These are phyloP conservation scores for Siniperca scherzeri DNA, from an alignment of 2,797 vertebrate species.

Conservation along the genomic window DNA sequence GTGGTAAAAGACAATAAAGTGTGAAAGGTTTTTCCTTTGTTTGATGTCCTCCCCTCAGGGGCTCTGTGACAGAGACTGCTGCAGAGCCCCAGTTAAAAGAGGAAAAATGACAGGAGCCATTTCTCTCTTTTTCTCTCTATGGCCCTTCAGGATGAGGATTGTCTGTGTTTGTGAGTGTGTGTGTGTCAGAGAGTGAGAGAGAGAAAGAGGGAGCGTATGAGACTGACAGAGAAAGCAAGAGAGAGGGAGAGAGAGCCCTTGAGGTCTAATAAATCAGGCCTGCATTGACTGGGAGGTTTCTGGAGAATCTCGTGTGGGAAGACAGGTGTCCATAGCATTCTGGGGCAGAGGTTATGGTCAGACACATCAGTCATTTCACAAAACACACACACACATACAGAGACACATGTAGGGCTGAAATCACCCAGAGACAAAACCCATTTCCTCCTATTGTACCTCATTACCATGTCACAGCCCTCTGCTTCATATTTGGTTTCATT, in stretches of 20 bases:
- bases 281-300: conserved; percentile 69
- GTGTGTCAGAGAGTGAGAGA: conserved; percentile 37
- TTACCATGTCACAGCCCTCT: conserved; percentile 60
- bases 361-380: conserved; percentile 68
- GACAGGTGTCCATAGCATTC: conserved; percentile 82
- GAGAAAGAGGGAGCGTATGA: conserved; percentile 41
- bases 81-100: conserved; percentile 77
- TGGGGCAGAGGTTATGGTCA: conserved; percentile 72
- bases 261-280: conserved; percentile 81
- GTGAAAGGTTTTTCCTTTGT: conserved; percentile 79
- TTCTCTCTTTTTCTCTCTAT: conserved; percentile 75
- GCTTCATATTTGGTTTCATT: conserved; percentile 66
- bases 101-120: conserved; percentile 80
- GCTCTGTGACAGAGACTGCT: conserved; percentile 74
- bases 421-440: conserved; percentile 63
- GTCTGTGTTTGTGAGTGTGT: conserved; percentile 44
- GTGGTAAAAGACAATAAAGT: conserved; percentile 83
- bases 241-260: conserved; percentile 63
- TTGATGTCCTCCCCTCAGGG: conserved; percentile 78
- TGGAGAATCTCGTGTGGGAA: conserved; percentile 73
- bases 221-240: conserved; percentile 41
- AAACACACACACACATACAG: conserved; percentile 38
- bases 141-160: conserved; percentile 70
- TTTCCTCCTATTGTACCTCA: conserved; percentile 64
- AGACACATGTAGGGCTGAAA: conserved; percentile 47